Evolutionary conservation across 2,113 vertebrate genomes (phyloP), one percentile per base, ranked within the genome.

Genomic region (Cygnus atratus): DNA sequence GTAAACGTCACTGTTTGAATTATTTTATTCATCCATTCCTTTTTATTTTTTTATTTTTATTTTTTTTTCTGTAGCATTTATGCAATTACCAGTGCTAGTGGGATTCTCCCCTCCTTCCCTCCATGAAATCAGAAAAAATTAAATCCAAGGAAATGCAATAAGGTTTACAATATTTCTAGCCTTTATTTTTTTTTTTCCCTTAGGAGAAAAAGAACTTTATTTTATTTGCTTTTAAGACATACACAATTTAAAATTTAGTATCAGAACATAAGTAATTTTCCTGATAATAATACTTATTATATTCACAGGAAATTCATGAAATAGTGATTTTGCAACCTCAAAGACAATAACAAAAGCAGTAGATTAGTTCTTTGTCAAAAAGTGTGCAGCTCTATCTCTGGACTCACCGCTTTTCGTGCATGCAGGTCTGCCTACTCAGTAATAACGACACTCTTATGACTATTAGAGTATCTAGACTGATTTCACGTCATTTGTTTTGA

Each of bases 81-180:
- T 97, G 88, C 92, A 97, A 97, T 97, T 96, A 96, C 43, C 43
- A 85, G 50, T 88, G 74, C 88, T 96, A 87, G 93, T 97, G 62
- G 71, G 81, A 92, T 93, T 93, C 67, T 79, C 52, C 57, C 21
- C 22, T 81, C 41, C 63, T 90, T 92, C 89, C 88, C 74, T 33
- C 95, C 97, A 96, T 96, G 96, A 97, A 97, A 97, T 96, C 93
- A 96, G 92, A 95, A 97, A 96, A 97, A 96, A 96, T 97, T 95
- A 97, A 92, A 95, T 94, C 77, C 88, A 74, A 85, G 66, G 70
- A 87, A 93, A 20, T 63, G 95, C 92, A 94, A 90, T 94, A 92
- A 87, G 92, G 62, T 90, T 95, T 79, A 44, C 39, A 39, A 3
- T 75, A 63, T 85, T 83, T 10, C n/a, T 52, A 48, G 13, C 5